These are phyloP conservation scores for Reticulitermes speratus DNA, from an alignment of 1,140 invertebrate genomes.

Conservation along the genomic window DNA sequence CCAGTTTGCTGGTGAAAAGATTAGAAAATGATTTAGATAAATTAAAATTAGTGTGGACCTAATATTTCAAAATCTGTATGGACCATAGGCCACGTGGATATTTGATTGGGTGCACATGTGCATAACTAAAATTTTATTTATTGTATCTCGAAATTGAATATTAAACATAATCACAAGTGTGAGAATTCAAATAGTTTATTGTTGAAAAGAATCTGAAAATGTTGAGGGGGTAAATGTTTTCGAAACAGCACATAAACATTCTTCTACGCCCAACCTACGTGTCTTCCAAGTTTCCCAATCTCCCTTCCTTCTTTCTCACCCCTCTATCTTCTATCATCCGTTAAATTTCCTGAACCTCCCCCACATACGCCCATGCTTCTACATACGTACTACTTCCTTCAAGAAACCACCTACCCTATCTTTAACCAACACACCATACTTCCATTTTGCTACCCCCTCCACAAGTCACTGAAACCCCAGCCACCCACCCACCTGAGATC, in stretches of 20 bases:
- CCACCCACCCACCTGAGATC: conserved; percentile 6
- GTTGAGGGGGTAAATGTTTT: background rate
- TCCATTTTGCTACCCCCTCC: background rate
- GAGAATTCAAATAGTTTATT: too few relatives aligned
- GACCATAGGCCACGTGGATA: too few relatives aligned
- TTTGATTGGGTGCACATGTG: too few relatives aligned
- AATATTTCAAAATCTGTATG: too few relatives aligned
- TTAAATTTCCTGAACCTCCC: conserved; percentile 18
- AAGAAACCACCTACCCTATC: background rate
- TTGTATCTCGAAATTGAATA: too few relatives aligned
- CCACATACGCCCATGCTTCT: background rate
- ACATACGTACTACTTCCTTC: background rate
- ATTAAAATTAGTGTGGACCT: too few relatives aligned
- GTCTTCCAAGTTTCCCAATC: conserved; percentile 10
- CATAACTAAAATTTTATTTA: too few relatives aligned
- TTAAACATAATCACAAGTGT: too few relatives aligned
- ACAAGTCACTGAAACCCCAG: background rate
- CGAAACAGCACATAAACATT: background rate
- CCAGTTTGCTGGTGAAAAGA: too few relatives aligned
- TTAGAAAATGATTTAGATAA: too few relatives aligned
- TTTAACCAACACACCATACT: background rate
- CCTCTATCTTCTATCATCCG: background rate
- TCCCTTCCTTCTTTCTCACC: background rate
- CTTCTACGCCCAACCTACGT: background rate
- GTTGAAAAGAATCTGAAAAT: too few relatives aligned